A percentile compares a stretch with the other conserved stretches of the same genome.
These are phyloP conservation scores for Poeciliopsis infans DNA, from an alignment of 2,797 vertebrate genomes.

Conservation along the genomic window DNA sequence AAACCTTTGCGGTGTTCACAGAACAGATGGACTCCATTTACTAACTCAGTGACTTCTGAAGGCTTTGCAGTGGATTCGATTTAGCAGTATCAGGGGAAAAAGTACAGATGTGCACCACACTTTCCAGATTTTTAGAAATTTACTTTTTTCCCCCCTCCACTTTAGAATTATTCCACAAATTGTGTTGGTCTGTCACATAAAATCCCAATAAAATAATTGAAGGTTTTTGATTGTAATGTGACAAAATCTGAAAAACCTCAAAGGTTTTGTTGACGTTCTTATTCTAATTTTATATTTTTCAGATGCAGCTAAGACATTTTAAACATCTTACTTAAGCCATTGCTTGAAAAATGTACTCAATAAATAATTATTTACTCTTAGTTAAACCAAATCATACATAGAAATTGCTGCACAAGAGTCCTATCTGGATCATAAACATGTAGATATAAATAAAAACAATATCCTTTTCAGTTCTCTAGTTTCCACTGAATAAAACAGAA, in stretches of 20 bases:
- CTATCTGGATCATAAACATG: constrained; percentile 3
- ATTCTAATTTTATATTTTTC: neutral
- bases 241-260: neutral
- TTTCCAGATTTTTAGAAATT: neutral
- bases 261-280: neutral
- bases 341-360: neutral
- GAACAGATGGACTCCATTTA: neutral
- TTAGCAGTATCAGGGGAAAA: neutral
- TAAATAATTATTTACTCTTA: neutral
- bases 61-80: neutral
- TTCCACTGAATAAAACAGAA: constrained; percentile 5
- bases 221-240: neutral
- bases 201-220: neutral
- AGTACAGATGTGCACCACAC: neutral
- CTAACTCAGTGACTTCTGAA: neutral
- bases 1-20: neutral
- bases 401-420: neutral
- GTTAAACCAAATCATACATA: neutral
- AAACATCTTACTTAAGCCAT: neutral
- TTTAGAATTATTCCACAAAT: neutral
- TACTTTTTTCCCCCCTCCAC: neutral
- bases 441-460: neutral
- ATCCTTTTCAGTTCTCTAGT: constrained; percentile 2
- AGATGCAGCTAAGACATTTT: neutral
- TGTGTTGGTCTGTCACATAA: neutral